phyloP scores from a whole-genome alignment of 2,113 vertebrate genomes.

The Embiotoca jacksoni region DNA sequence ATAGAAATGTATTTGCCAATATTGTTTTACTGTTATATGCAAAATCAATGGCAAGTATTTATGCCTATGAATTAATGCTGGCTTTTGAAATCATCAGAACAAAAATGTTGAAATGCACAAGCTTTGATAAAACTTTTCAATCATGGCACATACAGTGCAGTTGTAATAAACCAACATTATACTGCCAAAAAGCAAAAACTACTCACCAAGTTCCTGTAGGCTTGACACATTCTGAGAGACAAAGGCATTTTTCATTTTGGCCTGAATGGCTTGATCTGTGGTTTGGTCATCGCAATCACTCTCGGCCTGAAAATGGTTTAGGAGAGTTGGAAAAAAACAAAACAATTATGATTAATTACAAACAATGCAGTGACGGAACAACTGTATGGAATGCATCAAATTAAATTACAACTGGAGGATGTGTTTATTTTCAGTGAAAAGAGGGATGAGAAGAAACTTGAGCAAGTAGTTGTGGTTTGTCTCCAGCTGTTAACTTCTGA shows the following conservation, averaged over 20 bases:
- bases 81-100: neutral
- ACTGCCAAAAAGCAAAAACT: neutral
- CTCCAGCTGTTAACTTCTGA: neutral
- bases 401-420: neutral
- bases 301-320: constrained; percentile 84
- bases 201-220: constrained; percentile 96
- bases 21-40: neutral
- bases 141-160: neutral
- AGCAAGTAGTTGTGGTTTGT: neutral
- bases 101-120: neutral
- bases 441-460: neutral
- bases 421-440: neutral
- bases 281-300: constrained; percentile 92
- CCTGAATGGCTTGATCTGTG: constrained; percentile 90
- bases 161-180: neutral
- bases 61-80: neutral
- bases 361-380: neutral
- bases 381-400: neutral
- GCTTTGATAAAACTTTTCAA: neutral
- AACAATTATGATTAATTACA: neutral
- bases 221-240: constrained; percentile 98
- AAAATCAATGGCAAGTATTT: neutral
- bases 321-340: neutral
- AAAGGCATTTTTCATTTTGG: constrained; percentile 97
- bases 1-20: no score